Conservation (phyloP, 2,797 vertebrate species). For the Trachurus trachurus region DNA sequence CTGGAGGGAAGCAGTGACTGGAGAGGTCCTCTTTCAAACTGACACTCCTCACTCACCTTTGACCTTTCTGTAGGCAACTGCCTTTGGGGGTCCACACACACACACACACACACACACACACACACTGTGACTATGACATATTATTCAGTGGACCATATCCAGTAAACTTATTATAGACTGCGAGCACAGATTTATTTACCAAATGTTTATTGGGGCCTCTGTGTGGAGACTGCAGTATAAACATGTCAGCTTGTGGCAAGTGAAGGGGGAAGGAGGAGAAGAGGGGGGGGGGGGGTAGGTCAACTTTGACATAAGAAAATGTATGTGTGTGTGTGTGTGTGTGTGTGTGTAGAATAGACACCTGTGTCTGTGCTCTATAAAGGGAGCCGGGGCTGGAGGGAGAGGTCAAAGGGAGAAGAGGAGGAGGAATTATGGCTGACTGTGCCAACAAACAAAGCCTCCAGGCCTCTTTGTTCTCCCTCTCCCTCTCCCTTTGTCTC, state of each 20-base stretch:
- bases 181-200: conserved; percentile 74
- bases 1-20: conserved; percentile 67
- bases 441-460: conserved; percentile 87
- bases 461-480: conserved; percentile 82
- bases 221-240: conserved; percentile 35
- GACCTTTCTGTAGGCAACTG: conserved; percentile 83
- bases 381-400: conserved; percentile 75
- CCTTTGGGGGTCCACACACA: conserved; percentile 65
- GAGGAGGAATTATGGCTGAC: conserved; percentile 82
- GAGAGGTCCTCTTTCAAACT: conserved; percentile 80
- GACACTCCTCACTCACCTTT: conserved; percentile 81
- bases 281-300: conserved; percentile 39
- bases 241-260: conserved; percentile 38
- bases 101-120: conserved; percentile 33
- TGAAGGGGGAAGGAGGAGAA: conserved; percentile 6
- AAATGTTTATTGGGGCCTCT: conserved; percentile 69
- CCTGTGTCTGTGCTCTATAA: conserved; percentile 81
- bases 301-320: conserved; percentile 65
- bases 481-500: conserved; percentile 77
- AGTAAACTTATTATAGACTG: conserved; percentile 81
- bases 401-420: conserved; percentile 81
- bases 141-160: conserved; percentile 64
- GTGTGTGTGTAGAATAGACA: conserved; percentile 71
- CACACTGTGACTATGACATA: conserved; percentile 60
- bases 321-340: conserved; percentile 25